Conservation (phyloP, 2,797 vertebrate genomes). For the Prionace glauca region DNA sequence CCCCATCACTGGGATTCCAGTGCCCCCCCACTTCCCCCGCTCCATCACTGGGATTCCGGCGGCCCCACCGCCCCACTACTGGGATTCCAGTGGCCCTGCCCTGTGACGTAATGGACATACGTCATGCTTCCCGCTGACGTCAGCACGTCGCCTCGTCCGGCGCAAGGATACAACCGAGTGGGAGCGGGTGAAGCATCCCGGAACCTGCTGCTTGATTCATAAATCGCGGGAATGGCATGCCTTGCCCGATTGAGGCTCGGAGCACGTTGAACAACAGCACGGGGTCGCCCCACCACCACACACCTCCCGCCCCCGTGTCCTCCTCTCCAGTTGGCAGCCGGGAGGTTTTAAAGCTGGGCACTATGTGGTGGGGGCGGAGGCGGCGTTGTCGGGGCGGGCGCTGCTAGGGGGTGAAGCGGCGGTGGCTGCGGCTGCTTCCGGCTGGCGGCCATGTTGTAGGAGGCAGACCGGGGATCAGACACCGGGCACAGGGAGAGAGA, state of each 20-base stretch:
- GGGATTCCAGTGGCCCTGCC: no score
- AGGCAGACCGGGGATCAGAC: slow-evolving; percentile 7
- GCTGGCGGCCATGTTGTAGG: not conserved
- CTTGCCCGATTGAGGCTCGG: no score
- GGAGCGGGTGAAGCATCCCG: not conserved
- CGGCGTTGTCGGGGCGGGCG: not conserved
- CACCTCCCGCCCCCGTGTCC: no score
- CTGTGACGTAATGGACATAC: not conserved
- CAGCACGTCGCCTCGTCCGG: not conserved
- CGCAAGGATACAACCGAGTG: not conserved
- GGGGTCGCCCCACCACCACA: not conserved
- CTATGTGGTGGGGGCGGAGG: not conserved
- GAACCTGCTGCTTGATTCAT: not conserved
- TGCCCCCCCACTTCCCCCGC: no score
- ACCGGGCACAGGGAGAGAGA: slow-evolving; percentile 43
- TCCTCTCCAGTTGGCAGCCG: not conserved
- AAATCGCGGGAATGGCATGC: no score
- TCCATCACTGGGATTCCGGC: no score
- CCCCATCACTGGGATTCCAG: no score
- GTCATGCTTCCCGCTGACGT: not conserved
- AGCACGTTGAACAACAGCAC: no score
- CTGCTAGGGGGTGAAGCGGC: not conserved
- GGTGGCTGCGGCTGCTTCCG: not conserved
- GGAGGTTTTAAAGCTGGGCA: no score
- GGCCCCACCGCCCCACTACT: no score